These are phyloP conservation scores for Thunnus maccoyii DNA, from an alignment of 2,113 vertebrate species.

Conservation along the genomic window DNA sequence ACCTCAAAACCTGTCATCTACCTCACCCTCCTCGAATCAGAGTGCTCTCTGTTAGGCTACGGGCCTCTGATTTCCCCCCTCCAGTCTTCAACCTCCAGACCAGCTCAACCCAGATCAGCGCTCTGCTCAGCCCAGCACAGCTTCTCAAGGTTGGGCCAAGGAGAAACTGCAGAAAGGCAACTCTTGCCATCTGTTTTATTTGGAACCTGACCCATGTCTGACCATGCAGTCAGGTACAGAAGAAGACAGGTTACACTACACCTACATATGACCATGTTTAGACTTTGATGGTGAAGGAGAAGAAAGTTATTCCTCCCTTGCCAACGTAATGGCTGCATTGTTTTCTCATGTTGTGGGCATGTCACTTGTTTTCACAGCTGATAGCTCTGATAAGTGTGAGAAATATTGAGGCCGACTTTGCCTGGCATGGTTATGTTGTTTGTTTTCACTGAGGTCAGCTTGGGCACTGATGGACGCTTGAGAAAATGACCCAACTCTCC, in stretches of 20 bases:
- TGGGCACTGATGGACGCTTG: slow-evolving; percentile 31
- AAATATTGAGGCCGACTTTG: slow-evolving; percentile 16
- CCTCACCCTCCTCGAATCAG: slow-evolving; percentile 28
- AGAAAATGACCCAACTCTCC: slow-evolving; percentile 49
- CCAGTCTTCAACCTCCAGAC: slow-evolving; percentile 48
- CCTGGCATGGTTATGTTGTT: slow-evolving; percentile 11
- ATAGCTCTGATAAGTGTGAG: slow-evolving; percentile 28
- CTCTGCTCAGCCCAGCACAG: slow-evolving; percentile 66
- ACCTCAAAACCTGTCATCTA: slow-evolving; percentile 15
- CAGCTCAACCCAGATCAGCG: slow-evolving; percentile 49
- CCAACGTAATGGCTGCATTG: neutral
- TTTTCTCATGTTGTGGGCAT: slow-evolving; percentile 18
- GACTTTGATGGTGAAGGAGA: neutral
- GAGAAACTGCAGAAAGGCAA: slow-evolving; percentile 62
- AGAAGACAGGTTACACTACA: slow-evolving; percentile 19
- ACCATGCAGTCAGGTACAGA: slow-evolving; percentile 36
- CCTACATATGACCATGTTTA: slow-evolving; percentile 12
- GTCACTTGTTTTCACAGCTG: slow-evolving; percentile 49
- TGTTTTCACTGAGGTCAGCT: slow-evolving; percentile 30
- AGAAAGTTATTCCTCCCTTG: neutral
- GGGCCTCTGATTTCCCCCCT: slow-evolving; percentile 35
- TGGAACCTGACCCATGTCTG: slow-evolving; percentile 55
- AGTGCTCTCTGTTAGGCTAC: slow-evolving; percentile 1
- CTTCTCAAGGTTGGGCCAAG: slow-evolving; percentile 81
- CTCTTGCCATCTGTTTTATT: slow-evolving; percentile 74